These are phyloP conservation scores for Meteorus colon DNA, from an alignment of 2,888 invertebrate genomes.

Conservation along the genomic window DNA sequence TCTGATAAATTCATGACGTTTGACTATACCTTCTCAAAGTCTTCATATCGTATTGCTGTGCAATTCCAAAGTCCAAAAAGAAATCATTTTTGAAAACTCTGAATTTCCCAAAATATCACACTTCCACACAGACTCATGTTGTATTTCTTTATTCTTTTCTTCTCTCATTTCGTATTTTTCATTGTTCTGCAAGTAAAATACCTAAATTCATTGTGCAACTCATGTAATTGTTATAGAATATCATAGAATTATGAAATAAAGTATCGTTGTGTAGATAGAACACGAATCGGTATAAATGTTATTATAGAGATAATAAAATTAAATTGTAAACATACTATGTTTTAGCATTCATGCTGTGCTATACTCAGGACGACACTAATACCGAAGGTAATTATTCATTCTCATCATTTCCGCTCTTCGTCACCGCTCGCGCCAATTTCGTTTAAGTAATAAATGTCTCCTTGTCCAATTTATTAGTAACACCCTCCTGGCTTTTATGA, in stretches of 20 bases:
- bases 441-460: not conserved
- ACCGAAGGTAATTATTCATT: conserved; percentile 83
- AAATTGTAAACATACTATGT: conserved; percentile 75
- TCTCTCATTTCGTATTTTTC: not conserved
- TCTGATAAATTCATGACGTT: not conserved
- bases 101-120: not conserved
- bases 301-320: conserved; percentile 12
- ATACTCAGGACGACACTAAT: conserved; percentile 93
- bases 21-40: no score
- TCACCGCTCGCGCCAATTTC: conserved; percentile 20
- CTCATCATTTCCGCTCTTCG: conserved; percentile 15
- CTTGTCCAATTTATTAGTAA: not conserved
- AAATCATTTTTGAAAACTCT: not conserved
- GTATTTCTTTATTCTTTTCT: not conserved
- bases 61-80: no score
- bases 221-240: not conserved
- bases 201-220: not conserved
- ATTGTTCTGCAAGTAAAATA: conserved; percentile 8
- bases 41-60: no score
- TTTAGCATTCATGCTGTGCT: conserved; percentile 96
- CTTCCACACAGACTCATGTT: not conserved
- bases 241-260: not conserved
- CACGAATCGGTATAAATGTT: conserved; percentile 11
- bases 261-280: not conserved
- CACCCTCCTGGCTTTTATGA: conserved; percentile 3